These are phyloP conservation scores for Cotesia vestalis DNA, from an alignment of 1,140 invertebrate genomes.

Conservation along the genomic window DNA sequence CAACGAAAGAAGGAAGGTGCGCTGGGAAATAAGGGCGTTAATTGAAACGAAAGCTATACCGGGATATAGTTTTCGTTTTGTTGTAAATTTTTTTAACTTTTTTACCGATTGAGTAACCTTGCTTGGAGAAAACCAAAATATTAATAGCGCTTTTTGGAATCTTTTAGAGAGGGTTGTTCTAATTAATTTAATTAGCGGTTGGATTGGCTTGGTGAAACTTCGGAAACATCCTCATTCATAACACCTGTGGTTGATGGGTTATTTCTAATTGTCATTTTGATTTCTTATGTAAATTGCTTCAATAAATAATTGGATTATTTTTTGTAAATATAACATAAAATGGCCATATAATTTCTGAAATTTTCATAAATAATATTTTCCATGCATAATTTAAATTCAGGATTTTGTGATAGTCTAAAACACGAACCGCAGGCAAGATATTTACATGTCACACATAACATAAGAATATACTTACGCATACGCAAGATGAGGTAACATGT, in stretches of 20 bases:
- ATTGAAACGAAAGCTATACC: slow-evolving; percentile 39
- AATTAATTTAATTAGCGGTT: slow-evolving; percentile 66
- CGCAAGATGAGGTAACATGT: slow-evolving; percentile 27
- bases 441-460: slow-evolving; percentile 13
- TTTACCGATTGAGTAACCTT: background rate
- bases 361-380: background rate
- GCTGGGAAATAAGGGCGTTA: slow-evolving; percentile 33
- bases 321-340: background rate
- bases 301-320: background rate
- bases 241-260: slow-evolving; percentile 53
- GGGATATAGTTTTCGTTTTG: background rate
- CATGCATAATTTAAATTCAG: background rate
- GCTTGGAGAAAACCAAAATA: background rate
- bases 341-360: background rate
- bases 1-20: slow-evolving; percentile 26
- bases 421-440: slow-evolving; percentile 25
- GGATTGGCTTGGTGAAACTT: slow-evolving; percentile 49
- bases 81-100: background rate
- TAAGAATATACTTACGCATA: slow-evolving; percentile 19
- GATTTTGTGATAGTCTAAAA: background rate
- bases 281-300: slow-evolving; percentile 29
- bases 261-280: slow-evolving; percentile 39
- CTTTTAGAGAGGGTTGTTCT: slow-evolving; percentile 37
- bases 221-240: slow-evolving; percentile 58
- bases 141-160: background rate